phyloP scores from a whole-genome alignment of 2,113 vertebrate genomes.

The Mobula birostris region DNA sequence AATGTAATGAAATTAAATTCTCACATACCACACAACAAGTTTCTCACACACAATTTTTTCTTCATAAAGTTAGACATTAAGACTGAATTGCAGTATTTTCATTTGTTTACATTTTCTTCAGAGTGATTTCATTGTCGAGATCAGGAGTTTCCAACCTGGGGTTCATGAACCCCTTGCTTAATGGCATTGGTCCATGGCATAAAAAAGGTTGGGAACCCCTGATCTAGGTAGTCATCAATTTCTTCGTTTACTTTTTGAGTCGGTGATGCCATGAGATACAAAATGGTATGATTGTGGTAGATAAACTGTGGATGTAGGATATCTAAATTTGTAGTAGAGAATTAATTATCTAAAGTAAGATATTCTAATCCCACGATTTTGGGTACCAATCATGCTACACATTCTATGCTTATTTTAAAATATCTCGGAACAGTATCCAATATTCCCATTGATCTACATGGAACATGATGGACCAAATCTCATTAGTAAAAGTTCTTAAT shows the following conservation, averaged over 20 bases:
- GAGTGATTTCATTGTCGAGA: neutral
- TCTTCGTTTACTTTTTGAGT: neutral
- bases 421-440: neutral
- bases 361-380: neutral
- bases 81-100: neutral
- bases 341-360: neutral
- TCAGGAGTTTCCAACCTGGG: no score
- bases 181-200: no score
- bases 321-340: neutral
- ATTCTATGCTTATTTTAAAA: neutral
- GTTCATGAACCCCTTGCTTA: no score
- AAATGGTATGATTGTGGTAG: neutral
- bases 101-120: neutral
- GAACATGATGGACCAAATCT: neutral
- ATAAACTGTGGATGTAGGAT: neutral
- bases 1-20: slow-evolving; percentile 16
- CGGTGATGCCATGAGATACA: neutral
- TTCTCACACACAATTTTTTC: neutral
- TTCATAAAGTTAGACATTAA: neutral
- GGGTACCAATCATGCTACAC: neutral
- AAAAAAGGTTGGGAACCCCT: no score
- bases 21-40: neutral
- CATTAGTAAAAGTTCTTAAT: no score
- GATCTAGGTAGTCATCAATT: neutral
- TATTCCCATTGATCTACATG: neutral